Base-by-base conservation (phyloP, 2,888 invertebrate genomes). In the Carcina quercana region DNA sequence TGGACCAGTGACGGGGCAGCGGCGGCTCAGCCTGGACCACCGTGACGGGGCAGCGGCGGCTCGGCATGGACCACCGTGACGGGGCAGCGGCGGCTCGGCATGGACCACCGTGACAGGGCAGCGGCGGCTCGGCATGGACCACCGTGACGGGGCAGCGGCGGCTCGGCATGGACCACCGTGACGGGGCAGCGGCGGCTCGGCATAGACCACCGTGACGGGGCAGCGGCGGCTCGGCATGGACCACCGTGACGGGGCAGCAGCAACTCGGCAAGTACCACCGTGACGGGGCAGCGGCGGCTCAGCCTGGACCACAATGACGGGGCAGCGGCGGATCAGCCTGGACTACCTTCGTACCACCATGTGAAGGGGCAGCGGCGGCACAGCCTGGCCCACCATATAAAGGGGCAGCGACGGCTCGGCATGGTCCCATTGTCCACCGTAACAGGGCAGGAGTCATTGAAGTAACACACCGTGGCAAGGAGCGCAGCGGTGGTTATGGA, bases 11-110 rank as follows among this genome's bases (percentile, higher is more conserved):
- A 15, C 37, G 29, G 13, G 38, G 33, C 38, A 38, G 41, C 41
- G 33, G 33, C 10, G 21, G 25, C 21, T 13, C 19, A 10, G 8
- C 15, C n/a, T 5, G 20, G 6, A 25, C 20, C 30, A 20, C 30
- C 30, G 37, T 37, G 34, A n/a, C 30, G 14, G 14, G 32, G 35
- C 40, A 40, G 37, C 37, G 25, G 40, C 3, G n/a, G 14, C 13
- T 13, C 3, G 15, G 10, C 12, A 12, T 19, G 8, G 25, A 17
- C 20, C 25, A 15, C 26, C 11, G 30, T 28, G 35, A 15, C 28
- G 11, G 12, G 34, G 32, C 26, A 34, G 34, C 30, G 26, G 32
- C 19, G 19, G 29, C 24, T 11, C 7, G 3, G n/a, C 4, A 5
- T 12, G 13, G n/a, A 3, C 17, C 13, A 13, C 28, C 13, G 19